Evolutionary conservation across 2,113 vertebrate species (phyloP).

Genomic region (Passer domesticus): DNA sequence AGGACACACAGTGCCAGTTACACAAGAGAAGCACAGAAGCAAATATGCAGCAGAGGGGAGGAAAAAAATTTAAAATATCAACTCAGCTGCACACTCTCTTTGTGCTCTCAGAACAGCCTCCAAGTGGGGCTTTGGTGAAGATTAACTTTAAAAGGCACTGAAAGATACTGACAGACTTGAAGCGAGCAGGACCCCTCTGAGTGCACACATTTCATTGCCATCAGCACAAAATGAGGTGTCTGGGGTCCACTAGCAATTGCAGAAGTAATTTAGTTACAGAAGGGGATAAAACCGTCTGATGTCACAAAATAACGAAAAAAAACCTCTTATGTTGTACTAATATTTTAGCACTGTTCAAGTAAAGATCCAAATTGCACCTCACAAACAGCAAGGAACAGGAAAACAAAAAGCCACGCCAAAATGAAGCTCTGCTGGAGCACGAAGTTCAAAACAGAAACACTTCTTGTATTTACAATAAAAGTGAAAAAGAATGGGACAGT

Average conservation of each 20-base stretch:
- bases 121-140: neutral
- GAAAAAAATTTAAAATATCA: neutral
- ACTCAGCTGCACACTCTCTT: neutral
- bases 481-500: neutral
- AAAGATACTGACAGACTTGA: neutral
- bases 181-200: rapidly evolving
- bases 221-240: neutral
- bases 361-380: neutral
- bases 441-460: neutral
- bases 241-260: neutral
- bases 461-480: neutral
- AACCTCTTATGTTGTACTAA: rapidly evolving
- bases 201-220: neutral
- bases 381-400: neutral
- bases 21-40: constrained; percentile 41
- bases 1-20: constrained; percentile 59
- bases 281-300: neutral
- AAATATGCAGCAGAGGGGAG: neutral
- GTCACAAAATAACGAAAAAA: neutral
- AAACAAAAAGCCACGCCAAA: neutral
- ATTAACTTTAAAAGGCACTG: neutral
- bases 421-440: neutral
- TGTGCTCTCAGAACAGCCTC: neutral
- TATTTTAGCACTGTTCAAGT: neutral
- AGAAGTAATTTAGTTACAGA: neutral